Evolutionary conservation across 1,140 invertebrate genomes (phyloP), one percentile per base, ranked within the genome.

Genomic region (Kradibia gibbosae): DNA sequence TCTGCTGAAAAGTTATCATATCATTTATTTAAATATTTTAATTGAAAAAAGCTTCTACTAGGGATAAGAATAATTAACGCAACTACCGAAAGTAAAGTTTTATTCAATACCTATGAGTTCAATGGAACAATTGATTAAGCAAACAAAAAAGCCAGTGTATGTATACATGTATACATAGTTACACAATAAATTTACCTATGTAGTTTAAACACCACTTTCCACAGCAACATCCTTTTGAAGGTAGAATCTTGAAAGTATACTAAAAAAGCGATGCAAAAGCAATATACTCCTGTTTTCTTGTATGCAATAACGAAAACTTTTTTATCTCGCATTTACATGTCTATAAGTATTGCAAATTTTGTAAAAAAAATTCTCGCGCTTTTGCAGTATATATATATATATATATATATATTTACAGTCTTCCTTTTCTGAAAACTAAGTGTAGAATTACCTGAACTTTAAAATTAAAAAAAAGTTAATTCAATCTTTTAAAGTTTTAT

Each of bases 261-360:
- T 62, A 34, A 76, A 75, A 76, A 50, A 39, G 48, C 65, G 5
- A 34, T 42, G 42, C 60, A 7, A 77, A 78, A 55, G 76, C 31
- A 78, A 50, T 70, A 70, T 25, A 53, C 57, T 34, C 22, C 42
- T 25, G 22, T 13, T 34, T 67, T 77, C 25, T 50, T 15, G 25
- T 34, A 28, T 57, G 7, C 28, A 28, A 45, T 34, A 31, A 39
- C 42, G 28, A 36, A 75, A 75, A 77, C 39, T 77, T 70, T 70
- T 65, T 78, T 39, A 13, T 70, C 20, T 78, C 76, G 11, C 31
- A 70, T 22, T 53, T 70, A 17, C 45, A 28, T 39, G 57, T 39
- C 48, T 70, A 55, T 28, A 42, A 67, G 62, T 39, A 70, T 70
- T 31, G 42, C 8, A 70, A 39, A 70, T 70, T 70, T 22, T 25